Conservation (phyloP, 2,888 invertebrate genomes). For the Scaptomyza polygonia region DNA sequence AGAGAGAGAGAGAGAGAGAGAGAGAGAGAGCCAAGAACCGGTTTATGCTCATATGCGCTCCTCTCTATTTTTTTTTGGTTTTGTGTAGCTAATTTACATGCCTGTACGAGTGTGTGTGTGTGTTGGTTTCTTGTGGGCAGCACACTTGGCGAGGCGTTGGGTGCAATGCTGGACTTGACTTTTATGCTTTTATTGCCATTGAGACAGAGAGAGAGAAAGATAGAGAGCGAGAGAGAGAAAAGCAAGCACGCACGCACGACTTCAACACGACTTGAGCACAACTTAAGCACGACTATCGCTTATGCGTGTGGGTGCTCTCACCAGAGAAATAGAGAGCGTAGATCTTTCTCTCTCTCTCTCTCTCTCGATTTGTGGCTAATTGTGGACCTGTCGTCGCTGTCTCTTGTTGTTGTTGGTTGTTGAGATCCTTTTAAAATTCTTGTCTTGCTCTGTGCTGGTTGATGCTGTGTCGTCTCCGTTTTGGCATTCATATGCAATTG, state of each 20-base stretch:
- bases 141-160: conserved; percentile 66
- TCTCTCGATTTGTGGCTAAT: conserved; percentile 69
- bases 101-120: conserved; percentile 12
- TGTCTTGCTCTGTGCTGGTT: conserved; percentile 49
- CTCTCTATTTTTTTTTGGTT: not conserved
- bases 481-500: conserved; percentile 54
- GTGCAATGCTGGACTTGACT: conserved; percentile 72
- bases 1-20: conserved; percentile 1
- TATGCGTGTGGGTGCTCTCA: conserved; percentile 51
- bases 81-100: conserved; percentile 39
- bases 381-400: conserved; percentile 83
- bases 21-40: conserved; percentile 46
- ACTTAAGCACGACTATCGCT: conserved; percentile 7
- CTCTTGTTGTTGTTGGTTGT: conserved; percentile 44
- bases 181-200: conserved; percentile 62
- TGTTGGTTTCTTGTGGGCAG: conserved; percentile 55
- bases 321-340: conserved; percentile 4
- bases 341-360: not conserved
- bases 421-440: conserved; percentile 73
- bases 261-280: conserved; percentile 1
- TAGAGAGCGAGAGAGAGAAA: not conserved
- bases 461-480: conserved; percentile 41
- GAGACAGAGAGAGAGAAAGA: not conserved
- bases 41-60: conserved; percentile 57
- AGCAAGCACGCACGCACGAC: conserved; percentile 40